Evolutionary conservation across 35 echinoderm and acorn worm genomes (phyloP).

Genomic region (Holothuria glaberrima): DNA sequence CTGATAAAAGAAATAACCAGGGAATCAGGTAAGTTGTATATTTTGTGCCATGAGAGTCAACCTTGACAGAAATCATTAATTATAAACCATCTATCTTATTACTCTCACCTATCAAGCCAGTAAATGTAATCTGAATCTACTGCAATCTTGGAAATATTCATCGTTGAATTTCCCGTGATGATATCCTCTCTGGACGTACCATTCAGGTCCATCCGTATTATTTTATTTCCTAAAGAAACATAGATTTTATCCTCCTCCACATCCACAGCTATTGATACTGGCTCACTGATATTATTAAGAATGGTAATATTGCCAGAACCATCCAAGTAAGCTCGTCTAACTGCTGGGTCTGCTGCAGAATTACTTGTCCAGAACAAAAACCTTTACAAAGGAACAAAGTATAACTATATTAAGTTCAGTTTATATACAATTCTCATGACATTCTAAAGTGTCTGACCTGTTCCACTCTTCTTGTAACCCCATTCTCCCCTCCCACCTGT

Average conservation of each 20-base stretch:
- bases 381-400: slow-evolving; percentile 24
- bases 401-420: no score
- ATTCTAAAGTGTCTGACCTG: no score
- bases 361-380: slow-evolving; percentile 80
- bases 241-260: slow-evolving; percentile 60
- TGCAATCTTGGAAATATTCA: slow-evolving; percentile 78
- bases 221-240: slow-evolving; percentile 71
- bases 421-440: no score
- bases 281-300: neutral
- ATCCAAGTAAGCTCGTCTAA: slow-evolving; percentile 67
- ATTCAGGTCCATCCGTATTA: slow-evolving; percentile 65
- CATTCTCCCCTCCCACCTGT: no score
- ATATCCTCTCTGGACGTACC: slow-evolving; percentile 18
- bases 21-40: no score
- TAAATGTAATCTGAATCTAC: slow-evolving; percentile 74
- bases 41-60: no score
- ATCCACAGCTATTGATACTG: slow-evolving; percentile 77
- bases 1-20: no score
- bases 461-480: no score
- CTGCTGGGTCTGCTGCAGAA: slow-evolving; percentile 58
- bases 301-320: slow-evolving; percentile 58
- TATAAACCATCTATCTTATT: no score
- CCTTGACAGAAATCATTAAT: no score
- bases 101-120: slow-evolving; percentile 89
- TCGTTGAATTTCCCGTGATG: neutral